phyloP scores from a whole-genome alignment of 2,113 vertebrate species.

The Calidris pugnax region DNA sequence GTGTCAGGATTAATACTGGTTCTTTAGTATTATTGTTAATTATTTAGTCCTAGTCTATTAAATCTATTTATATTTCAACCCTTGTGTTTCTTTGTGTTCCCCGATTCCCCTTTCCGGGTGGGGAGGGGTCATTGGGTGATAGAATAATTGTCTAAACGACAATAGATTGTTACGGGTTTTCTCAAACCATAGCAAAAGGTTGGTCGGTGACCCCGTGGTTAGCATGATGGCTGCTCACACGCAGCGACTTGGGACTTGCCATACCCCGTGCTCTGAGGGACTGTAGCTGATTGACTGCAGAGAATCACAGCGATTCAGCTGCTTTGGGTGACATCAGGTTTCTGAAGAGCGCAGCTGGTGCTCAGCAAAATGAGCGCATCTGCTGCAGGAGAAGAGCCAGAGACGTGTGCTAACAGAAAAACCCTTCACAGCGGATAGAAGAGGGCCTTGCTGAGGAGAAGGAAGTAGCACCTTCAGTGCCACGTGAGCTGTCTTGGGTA shows the following conservation, averaged over 20 bases:
- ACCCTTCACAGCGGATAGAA: neutral
- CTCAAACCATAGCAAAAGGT: too few species aligned
- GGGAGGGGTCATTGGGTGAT: too few species aligned
- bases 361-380: fast-evolving
- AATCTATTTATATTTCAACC: too few species aligned
- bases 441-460: neutral
- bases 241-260: fast-evolving
- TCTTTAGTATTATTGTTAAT: too few species aligned
- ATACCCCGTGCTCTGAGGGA: fast-evolving
- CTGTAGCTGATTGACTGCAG: neutral
- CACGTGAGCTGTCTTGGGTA: neutral
- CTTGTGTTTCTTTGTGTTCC: too few species aligned
- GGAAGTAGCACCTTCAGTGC: neutral
- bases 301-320: neutral
- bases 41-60: too few species aligned
- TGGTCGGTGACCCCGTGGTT: fast-evolving
- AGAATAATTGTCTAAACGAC: too few species aligned
- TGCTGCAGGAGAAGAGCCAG: neutral
- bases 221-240: fast-evolving
- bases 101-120: too few species aligned
- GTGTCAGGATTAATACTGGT: too few species aligned
- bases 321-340: neutral
- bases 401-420: fast-evolving
- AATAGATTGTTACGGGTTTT: too few species aligned
- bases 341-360: neutral